Conservation (phyloP, 2,888 invertebrate genomes). For the Nipponacmea schrenckii region DNA sequence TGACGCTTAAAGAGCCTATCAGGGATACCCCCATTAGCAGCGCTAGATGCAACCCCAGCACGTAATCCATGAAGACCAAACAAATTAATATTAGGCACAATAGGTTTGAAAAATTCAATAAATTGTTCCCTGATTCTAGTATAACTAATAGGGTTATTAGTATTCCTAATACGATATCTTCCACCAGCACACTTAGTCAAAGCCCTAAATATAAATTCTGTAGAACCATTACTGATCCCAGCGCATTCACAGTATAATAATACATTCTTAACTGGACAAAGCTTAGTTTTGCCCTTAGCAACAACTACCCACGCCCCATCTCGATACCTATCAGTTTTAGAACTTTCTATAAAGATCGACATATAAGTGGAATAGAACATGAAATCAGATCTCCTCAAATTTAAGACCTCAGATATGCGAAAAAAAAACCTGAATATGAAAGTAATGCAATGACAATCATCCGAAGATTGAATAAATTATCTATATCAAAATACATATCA, state of each 20-base stretch:
- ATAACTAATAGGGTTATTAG: constrained; percentile 9
- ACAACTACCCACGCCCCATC: constrained; percentile 16
- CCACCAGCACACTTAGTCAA: constrained; percentile 9
- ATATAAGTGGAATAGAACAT: neutral
- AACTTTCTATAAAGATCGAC: constrained; percentile 11
- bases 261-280: constrained; percentile 23
- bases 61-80: constrained; percentile 16
- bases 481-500: constrained; percentile 8
- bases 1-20: constrained; percentile 17
- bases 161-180: neutral
- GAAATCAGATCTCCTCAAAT: constrained; percentile 13
- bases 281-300: neutral
- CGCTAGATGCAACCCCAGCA: constrained; percentile 14
- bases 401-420: constrained; percentile 14
- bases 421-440: constrained; percentile 17
- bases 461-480: too few species aligned
- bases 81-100: constrained; percentile 14
- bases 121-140: constrained; percentile 17
- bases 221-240: neutral
- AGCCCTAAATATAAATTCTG: constrained; percentile 14
- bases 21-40: constrained; percentile 16
- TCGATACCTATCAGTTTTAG: constrained; percentile 21
- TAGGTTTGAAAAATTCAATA: constrained; percentile 12
- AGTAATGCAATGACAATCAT: neutral
- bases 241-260: constrained; percentile 5